Conservation (phyloP, 1,140 invertebrate genomes). For the Bombus haemorrhoidalis region DNA sequence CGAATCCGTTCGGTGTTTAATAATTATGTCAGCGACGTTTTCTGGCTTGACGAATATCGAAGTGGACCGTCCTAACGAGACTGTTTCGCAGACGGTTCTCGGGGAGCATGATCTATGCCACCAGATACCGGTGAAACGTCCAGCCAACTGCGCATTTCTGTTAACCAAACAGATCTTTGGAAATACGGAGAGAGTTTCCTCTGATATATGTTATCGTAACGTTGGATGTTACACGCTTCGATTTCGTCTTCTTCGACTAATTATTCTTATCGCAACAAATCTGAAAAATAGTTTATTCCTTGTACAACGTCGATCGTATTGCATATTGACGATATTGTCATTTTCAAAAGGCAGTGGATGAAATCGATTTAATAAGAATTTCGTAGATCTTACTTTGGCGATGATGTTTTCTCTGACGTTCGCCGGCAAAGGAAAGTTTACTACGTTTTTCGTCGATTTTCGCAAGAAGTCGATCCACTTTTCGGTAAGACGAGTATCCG, state of each 20-base stretch:
- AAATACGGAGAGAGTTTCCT: background rate
- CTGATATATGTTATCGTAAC: background rate
- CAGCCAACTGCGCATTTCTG: background rate
- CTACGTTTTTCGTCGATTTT: background rate
- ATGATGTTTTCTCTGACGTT: too few species aligned
- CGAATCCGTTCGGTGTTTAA: conserved; percentile 17
- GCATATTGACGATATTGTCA: too few species aligned
- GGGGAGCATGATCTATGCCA: background rate
- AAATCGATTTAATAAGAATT: background rate
- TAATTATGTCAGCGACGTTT: conserved; percentile 40
- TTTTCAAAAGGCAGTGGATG: background rate
- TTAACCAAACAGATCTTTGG: background rate
- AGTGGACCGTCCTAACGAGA: conserved; percentile 25
- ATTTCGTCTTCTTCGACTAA: background rate
- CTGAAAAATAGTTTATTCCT: background rate
- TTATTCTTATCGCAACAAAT: background rate
- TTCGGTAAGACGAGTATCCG: too few species aligned
- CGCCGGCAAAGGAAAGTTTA: background rate
- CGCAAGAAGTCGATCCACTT: too few species aligned
- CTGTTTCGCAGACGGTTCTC: background rate
- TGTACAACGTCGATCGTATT: background rate
- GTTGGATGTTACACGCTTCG: background rate
- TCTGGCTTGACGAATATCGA: conserved; percentile 19
- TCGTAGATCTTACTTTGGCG: background rate
- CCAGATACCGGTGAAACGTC: background rate